phyloP scores from a whole-genome alignment of 2,797 vertebrate species.

The Coilia nasus region DNA sequence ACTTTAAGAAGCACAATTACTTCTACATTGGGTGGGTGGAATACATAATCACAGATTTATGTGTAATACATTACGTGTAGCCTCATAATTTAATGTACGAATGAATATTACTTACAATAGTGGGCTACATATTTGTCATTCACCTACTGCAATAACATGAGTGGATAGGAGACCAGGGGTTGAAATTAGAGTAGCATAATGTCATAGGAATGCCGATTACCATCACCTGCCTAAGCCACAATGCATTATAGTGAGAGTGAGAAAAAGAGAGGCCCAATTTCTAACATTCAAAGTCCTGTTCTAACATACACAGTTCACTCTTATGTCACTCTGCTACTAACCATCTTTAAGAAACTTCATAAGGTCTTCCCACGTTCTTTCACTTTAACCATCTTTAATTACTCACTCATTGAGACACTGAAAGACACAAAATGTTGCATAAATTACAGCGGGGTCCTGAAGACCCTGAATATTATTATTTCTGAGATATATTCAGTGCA shows the following conservation, averaged over 20 bases:
- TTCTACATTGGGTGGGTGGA: not conserved
- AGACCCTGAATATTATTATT: not conserved
- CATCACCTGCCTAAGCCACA: conserved; percentile 9
- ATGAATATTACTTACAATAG: not conserved
- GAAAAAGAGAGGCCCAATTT: not conserved
- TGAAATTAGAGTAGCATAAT: not conserved
- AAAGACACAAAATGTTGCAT: not conserved
- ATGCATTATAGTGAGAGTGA: not conserved
- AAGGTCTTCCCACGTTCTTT: no score
- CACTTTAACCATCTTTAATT: no score
- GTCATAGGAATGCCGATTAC: not conserved
- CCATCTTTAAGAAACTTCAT: no score
- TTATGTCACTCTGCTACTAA: not conserved
- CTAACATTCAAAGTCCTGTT: not conserved
- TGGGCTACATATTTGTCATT: not conserved
- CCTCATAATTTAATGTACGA: not conserved
- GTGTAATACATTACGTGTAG: not conserved
- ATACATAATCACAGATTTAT: not conserved
- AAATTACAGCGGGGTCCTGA: not conserved
- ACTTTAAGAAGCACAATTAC: not conserved
- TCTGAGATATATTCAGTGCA: not conserved
- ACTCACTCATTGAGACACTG: not conserved
- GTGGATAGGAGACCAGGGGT: not conserved
- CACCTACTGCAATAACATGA: not conserved
- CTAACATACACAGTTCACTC: not conserved